A percentile compares a stretch with the other conserved stretches of the same genome.
phyloP scores from a whole-genome alignment of 2,888 invertebrate species.

The Nemapogon koenigi region DNA sequence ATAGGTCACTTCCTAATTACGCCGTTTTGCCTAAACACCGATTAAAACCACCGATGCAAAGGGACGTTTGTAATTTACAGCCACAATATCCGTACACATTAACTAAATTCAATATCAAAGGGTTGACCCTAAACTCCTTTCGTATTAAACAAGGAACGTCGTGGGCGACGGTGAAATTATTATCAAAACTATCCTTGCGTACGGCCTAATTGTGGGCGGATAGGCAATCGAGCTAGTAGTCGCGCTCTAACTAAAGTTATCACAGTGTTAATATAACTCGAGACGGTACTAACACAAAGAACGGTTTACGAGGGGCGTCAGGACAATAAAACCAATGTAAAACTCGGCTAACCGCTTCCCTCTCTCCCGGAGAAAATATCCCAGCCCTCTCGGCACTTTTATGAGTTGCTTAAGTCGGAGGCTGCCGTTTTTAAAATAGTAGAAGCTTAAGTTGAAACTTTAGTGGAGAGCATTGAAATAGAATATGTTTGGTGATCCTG shows the following conservation, averaged over 20 bases:
- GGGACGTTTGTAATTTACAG: constrained; percentile 44
- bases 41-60: constrained; percentile 26
- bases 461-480: constrained; percentile 30
- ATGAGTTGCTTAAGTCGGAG: constrained; percentile 41
- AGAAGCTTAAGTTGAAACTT: constrained; percentile 25
- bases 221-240: constrained; percentile 26
- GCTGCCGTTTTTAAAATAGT: constrained; percentile 37
- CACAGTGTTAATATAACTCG: constrained; percentile 50
- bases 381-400: constrained; percentile 37
- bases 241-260: constrained; percentile 40
- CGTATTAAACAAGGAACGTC: constrained; percentile 37
- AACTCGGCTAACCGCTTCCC: constrained; percentile 51
- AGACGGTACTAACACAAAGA: constrained; percentile 51
- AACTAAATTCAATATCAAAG: constrained; percentile 50
- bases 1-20: constrained; percentile 33
- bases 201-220: constrained; percentile 36
- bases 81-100: constrained; percentile 31
- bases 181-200: constrained; percentile 45
- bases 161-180: constrained; percentile 49
- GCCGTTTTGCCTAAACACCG: constrained; percentile 38
- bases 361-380: constrained; percentile 34
- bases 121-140: constrained; percentile 27
- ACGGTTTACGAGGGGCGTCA: constrained; percentile 43
- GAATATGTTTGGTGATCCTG: constrained; percentile 20
- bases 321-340: constrained; percentile 59